Base-by-base conservation (phyloP, 2,797 vertebrate species). In the Megaceryle alcyon region DNA sequence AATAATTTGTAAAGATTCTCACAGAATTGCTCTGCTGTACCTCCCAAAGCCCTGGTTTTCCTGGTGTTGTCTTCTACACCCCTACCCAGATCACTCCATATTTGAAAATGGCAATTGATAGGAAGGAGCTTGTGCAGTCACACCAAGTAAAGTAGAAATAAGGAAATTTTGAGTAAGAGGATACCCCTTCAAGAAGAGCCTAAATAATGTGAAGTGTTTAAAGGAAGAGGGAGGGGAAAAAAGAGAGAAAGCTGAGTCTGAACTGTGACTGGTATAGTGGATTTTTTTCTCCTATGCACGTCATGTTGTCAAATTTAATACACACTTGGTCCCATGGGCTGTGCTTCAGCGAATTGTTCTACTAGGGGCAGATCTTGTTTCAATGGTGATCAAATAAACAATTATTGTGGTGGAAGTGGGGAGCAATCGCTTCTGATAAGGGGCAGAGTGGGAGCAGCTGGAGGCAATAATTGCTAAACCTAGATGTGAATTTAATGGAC, bases 351-450 rank as follows among this genome's bases (percentile, higher is more conserved):
- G 92, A 88, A 94, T 93, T 71, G 53, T 91, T 94, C 86, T 90
- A 10, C 28, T 48, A 46, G 75, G n/a, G 51, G 22, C 71, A 82
- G 86, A 86, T 80, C 68, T 77, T 73, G 28, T 94, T 95, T 88
- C 80, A 88, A 2, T 81, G 82, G 63, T 88, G 90, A 92, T 96
- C 70, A 93, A 82, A 93, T 93, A 86, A 93, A 88, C 86, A 93
- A 84, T 93, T 93, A 93, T 4, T 92, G 83, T 94, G 73, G 70
- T 86, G 46, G 63, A 81, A 92, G 75, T 59, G 66, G 56, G 66
- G 31, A 88, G 66, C 94, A 96, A 92, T 82, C 79, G 66, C 90
- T 96, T 88, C 88, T 96, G 88, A 90, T 92, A 92, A 90, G 93
- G 93, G 70, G 64, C 61, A 75, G 61, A 83, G 83, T 72, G 76